These are phyloP conservation scores for Hecatera dysodea DNA, from an alignment of 2,888 invertebrate species.

Conservation along the genomic window DNA sequence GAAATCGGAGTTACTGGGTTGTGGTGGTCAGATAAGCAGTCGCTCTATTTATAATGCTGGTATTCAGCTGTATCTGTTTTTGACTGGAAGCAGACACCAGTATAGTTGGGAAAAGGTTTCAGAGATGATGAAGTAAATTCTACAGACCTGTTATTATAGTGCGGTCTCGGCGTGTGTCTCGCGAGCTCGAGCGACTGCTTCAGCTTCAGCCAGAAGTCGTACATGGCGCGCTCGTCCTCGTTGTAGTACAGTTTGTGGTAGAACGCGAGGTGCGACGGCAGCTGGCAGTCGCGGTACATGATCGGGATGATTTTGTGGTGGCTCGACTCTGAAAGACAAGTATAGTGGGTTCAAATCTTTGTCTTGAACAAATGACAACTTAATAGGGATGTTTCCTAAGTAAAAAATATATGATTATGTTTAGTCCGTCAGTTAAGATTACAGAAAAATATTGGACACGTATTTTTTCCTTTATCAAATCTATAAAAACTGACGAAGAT, in stretches of 20 bases:
- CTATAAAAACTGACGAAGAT: too few species aligned
- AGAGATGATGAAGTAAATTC: background rate
- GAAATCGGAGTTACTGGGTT: too few species aligned
- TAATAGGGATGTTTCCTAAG: too few species aligned
- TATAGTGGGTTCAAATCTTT: background rate
- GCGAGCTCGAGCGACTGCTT: conserved; percentile 86
- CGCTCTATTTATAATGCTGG: too few species aligned
- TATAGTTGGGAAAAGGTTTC: too few species aligned
- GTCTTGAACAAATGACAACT: background rate
- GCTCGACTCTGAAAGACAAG: conserved; percentile 58
- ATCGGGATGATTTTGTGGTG: conserved; percentile 93
- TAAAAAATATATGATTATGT: too few species aligned
- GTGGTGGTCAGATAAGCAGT: too few species aligned
- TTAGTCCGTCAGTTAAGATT: too few species aligned
- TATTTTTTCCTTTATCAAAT: too few species aligned
- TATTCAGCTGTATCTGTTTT: too few species aligned
- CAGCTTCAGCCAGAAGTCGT: conserved; percentile 94
- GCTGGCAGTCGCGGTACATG: conserved; percentile 91
- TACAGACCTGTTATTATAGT: conserved; percentile 36
- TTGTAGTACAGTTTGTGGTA: conserved; percentile 92
- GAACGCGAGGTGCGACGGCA: conserved; percentile 92
- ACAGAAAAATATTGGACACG: too few species aligned
- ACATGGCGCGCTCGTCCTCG: conserved; percentile 81
- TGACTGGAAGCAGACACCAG: too few species aligned
- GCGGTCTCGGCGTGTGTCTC: conserved; percentile 43